Evolutionary conservation across 2,888 invertebrate genomes (phyloP).

Genomic region (Ctena decussata): DNA sequence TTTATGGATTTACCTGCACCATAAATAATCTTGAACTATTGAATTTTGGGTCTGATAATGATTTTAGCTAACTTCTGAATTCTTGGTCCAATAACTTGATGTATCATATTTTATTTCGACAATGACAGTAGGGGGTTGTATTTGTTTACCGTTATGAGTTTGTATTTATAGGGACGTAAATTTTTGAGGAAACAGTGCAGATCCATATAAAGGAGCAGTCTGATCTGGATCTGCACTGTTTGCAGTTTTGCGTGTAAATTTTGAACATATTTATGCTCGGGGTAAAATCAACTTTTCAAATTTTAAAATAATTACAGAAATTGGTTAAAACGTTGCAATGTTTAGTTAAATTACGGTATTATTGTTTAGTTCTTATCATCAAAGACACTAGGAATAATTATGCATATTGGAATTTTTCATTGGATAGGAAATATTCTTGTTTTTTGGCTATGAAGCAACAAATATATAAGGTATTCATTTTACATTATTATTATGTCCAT

Average conservation of each 20-base stretch:
- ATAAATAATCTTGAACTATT: slow-evolving; percentile 1
- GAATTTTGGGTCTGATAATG: not conserved
- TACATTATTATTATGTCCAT: no score
- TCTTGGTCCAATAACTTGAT: not conserved
- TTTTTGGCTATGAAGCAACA: not conserved
- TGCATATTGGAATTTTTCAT: not conserved
- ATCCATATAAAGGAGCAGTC: no score
- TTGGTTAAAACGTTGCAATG: no score
- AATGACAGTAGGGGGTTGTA: not conserved
- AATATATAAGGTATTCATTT: not conserved
- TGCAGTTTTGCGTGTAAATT: no score
- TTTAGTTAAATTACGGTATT: no score
- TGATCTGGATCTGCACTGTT: no score
- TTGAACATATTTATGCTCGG: no score
- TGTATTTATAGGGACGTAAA: no score
- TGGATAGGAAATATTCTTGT: not conserved
- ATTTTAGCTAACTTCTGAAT: not conserved
- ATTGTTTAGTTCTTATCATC: no score
- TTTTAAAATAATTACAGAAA: no score
- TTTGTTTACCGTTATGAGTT: not conserved
- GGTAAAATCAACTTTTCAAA: no score
- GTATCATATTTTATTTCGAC: not conserved
- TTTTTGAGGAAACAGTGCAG: no score
- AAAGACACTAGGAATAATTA: not conserved
- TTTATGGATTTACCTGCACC: not conserved